These are phyloP conservation scores for Ramphastos sulfuratus DNA, from an alignment of 2,113 vertebrate species.

Conservation along the genomic window DNA sequence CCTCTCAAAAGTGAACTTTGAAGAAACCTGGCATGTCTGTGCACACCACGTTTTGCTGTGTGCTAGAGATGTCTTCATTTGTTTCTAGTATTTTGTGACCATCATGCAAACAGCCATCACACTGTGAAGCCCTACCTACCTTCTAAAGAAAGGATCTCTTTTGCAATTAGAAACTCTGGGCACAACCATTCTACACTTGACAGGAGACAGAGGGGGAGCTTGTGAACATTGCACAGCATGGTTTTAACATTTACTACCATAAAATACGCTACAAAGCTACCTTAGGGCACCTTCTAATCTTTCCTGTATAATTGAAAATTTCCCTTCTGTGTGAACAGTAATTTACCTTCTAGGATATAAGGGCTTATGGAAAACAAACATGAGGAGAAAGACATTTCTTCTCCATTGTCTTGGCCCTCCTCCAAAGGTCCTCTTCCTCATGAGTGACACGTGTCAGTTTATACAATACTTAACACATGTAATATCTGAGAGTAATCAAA, in stretches of 20 bases:
- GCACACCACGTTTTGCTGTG: background rate
- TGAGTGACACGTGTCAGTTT: background rate
- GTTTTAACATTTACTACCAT: background rate
- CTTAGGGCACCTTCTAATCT: constrained; percentile 55
- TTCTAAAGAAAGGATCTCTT: background rate
- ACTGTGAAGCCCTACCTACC: background rate
- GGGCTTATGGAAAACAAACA: constrained; percentile 34
- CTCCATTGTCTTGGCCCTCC: background rate
- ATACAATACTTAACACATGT: background rate
- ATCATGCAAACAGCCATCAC: background rate
- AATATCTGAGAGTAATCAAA: background rate
- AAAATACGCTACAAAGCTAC: constrained; percentile 8
- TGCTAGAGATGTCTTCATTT: background rate
- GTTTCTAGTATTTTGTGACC: background rate
- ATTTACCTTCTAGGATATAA: constrained; percentile 48
- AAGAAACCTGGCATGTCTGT: background rate
- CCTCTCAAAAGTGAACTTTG: background rate
- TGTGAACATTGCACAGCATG: background rate
- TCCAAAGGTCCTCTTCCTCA: background rate
- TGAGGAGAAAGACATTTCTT: constrained; percentile 4
- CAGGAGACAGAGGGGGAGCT: background rate
- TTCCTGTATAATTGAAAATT: constrained; percentile 27
- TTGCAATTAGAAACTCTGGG: background rate
- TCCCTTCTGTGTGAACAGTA: constrained; percentile 17
- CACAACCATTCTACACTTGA: background rate